Evolutionary conservation across 2,113 vertebrate genomes (phyloP).

Genomic region (Apteryx owenii): DNA sequence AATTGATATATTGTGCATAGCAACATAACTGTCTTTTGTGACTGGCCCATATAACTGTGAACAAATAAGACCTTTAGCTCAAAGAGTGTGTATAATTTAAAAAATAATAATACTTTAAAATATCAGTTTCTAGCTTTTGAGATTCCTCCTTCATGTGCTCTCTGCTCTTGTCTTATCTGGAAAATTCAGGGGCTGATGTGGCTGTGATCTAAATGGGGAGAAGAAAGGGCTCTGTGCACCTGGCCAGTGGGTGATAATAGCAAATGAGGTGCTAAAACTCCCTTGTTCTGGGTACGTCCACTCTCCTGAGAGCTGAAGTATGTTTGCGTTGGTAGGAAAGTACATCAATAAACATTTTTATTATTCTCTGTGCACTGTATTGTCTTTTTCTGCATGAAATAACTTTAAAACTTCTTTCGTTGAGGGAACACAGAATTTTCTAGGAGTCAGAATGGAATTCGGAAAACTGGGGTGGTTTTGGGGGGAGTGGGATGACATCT

Average conservation of each 20-base stretch:
- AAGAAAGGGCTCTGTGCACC: neutral
- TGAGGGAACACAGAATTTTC: neutral
- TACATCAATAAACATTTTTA: neutral
- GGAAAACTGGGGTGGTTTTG: neutral
- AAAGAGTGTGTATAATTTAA: neutral
- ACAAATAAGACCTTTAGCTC: neutral
- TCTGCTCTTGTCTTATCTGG: neutral
- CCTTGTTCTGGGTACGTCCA: neutral
- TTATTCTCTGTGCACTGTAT: neutral
- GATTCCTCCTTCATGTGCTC: neutral
- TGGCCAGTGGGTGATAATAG: neutral
- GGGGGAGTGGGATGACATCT: neutral
- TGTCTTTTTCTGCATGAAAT: neutral
- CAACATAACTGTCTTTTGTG: neutral
- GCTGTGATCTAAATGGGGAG: neutral
- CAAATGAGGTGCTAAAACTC: neutral
- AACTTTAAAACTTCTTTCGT: neutral
- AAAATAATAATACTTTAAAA: neutral
- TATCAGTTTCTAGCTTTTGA: fast-evolving
- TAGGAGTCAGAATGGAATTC: neutral
- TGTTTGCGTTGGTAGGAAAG: neutral
- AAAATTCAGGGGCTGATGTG: neutral
- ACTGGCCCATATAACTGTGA: neutral
- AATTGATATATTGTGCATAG: neutral
- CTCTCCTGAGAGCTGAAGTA: neutral